These are phyloP conservation scores for Solen grandis DNA, from an alignment of 1,140 invertebrate species.

Conservation along the genomic window DNA sequence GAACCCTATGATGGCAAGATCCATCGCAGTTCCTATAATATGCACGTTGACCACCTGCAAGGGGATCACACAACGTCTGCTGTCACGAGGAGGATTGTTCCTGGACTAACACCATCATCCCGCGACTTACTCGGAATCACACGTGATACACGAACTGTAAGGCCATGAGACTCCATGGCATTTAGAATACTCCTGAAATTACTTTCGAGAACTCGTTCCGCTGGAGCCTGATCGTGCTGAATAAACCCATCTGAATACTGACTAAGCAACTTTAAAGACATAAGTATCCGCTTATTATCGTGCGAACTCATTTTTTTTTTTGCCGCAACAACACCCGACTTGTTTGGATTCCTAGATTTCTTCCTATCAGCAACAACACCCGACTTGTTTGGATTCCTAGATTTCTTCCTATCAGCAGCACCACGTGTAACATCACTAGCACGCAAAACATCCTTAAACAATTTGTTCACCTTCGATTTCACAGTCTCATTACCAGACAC, in stretches of 20 bases:
- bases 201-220: no score
- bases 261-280: no score
- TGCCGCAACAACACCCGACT: conserved; percentile 1
- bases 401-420: conserved; percentile 1
- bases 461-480: conserved; percentile 11
- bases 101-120: not conserved
- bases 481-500: conserved; percentile 7
- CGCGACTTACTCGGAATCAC: conserved; percentile 13
- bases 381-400: not conserved
- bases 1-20: not conserved
- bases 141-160: no score
- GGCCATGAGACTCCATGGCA: no score
- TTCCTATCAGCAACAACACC: conserved; percentile 5
- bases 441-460: not conserved
- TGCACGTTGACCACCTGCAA: conserved; percentile 3
- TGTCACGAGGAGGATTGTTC: not conserved
- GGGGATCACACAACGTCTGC: no score
- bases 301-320: conserved; percentile 19
- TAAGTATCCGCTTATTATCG: conserved; percentile 20
- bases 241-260: no score
- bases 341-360: not conserved
- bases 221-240: no score
- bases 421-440: not conserved
- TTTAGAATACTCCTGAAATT: no score
- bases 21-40: conserved; percentile 4